Conservation (phyloP, 2,113 vertebrate genomes). For the crab-eating macaque (Macaca fascicularis) region T2T-MFA8v1.1 NC_088378.1:19869001-19869500, state of each 20-base stretch:
- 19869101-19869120: not conserved
- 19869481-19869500: not conserved
- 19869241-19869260: not conserved
- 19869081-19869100: not conserved
- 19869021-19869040: not conserved
- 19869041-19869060: not conserved
- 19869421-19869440: not conserved
- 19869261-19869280: not conserved
- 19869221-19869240: not conserved
- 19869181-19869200: not conserved
- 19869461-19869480: not conserved
- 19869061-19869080: not conserved
- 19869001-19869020: not conserved
- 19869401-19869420: not conserved
- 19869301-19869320: not conserved
- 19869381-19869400: not conserved
- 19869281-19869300: not conserved
- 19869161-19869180: not conserved
- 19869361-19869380: not conserved
- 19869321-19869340: not conserved
- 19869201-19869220: constrained; percentile 25
- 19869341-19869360: not conserved
- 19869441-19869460: not conserved
- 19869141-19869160: not conserved
- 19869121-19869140: not conserved